phyloP scores from a whole-genome alignment of 2,113 vertebrate genomes.

The Riparia riparia region DNA sequence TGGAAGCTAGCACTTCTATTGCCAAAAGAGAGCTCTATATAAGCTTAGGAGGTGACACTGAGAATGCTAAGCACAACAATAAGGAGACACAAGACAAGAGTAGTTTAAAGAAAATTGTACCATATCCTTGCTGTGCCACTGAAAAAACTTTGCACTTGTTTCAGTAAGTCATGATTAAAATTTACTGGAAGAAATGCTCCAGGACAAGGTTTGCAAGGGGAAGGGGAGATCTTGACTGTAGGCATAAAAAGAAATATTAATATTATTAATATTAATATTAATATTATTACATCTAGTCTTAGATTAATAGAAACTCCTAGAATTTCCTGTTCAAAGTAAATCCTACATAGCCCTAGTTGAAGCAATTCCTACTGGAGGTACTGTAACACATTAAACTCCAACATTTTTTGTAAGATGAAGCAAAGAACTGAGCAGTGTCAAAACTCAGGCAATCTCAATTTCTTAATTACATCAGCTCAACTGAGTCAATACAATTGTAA shows the following conservation, averaged over 20 bases:
- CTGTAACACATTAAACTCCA: background rate
- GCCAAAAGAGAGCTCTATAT: background rate
- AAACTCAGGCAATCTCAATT: background rate
- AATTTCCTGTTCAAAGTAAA: background rate
- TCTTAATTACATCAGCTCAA: background rate
- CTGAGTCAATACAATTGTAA: background rate
- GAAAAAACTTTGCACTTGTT: background rate
- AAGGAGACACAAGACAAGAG: background rate
- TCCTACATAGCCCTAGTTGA: accelerated
- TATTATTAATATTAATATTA: background rate
- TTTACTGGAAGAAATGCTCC: background rate
- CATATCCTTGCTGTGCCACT: background rate
- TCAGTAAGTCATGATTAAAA: background rate
- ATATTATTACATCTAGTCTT: background rate
- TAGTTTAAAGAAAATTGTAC: background rate
- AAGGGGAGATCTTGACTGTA: background rate
- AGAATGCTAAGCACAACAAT: background rate
- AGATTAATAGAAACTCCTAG: background rate
- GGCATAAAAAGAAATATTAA: background rate
- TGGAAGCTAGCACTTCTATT: background rate
- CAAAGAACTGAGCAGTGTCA: background rate
- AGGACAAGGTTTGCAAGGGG: background rate
- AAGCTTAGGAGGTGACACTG: background rate
- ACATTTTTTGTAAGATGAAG: background rate
- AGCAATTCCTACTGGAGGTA: background rate